Conservation (phyloP, 2,113 vertebrate species). For the Chitala chitala region DNA sequence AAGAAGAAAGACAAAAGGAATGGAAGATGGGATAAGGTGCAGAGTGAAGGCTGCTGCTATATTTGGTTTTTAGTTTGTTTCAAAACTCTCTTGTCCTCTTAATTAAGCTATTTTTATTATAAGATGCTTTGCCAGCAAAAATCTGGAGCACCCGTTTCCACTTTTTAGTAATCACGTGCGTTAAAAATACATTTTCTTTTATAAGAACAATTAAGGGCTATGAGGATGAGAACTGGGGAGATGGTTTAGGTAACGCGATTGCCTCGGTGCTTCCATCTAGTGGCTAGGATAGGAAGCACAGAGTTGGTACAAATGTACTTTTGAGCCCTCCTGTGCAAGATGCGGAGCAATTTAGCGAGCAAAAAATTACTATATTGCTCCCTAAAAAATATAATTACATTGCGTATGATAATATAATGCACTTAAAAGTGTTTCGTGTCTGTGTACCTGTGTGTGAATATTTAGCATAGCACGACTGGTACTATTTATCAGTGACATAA, state of each 20-base stretch:
- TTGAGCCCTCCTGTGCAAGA: neutral
- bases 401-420: no score
- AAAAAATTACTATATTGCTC: no score
- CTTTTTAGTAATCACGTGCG: slow-evolving; percentile 40
- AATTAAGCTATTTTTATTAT: slow-evolving; percentile 41
- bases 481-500: no score
- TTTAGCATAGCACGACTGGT: no score
- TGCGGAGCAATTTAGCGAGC: no score
- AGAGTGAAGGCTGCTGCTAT: slow-evolving; percentile 35
- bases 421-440: no score
- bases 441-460: no score
- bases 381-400: no score
- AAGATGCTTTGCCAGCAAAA: slow-evolving; percentile 48
- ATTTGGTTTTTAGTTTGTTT: slow-evolving; percentile 40
- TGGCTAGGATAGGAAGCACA: slow-evolving; percentile 37
- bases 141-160: slow-evolving; percentile 39
- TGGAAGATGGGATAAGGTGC: neutral
- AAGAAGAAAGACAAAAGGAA: slow-evolving; percentile 24
- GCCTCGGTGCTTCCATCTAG: slow-evolving; percentile 53
- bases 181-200: slow-evolving; percentile 44
- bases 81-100: slow-evolving; percentile 24
- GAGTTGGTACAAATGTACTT: neutral
- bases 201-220: slow-evolving; percentile 44
- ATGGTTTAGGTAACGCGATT: neutral
- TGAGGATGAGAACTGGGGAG: slow-evolving; percentile 35